phyloP scores from a whole-genome alignment of 2,797 vertebrate genomes.

The Acanthopagrus latus region DNA sequence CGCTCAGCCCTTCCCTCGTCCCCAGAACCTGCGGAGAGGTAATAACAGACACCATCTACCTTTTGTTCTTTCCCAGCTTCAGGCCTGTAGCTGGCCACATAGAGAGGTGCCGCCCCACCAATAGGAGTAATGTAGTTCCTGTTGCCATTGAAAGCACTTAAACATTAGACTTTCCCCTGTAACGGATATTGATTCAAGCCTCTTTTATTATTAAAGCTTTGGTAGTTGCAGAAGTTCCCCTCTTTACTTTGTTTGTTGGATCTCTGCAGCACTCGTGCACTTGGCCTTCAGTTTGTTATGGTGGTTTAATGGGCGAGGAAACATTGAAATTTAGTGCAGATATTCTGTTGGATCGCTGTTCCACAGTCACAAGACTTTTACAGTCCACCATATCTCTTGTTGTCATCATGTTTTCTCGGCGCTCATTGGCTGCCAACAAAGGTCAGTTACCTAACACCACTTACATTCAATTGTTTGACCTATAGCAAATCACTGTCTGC shows the following conservation, averaged over 20 bases:
- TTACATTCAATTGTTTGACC: slow-evolving; percentile 31
- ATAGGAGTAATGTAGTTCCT: slow-evolving; percentile 17
- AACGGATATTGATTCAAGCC: slow-evolving; percentile 21
- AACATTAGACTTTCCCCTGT: slow-evolving; percentile 29
- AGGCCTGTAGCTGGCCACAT: not conserved
- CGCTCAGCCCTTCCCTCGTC: slow-evolving; percentile 8
- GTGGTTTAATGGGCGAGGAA: not conserved
- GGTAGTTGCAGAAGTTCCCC: not conserved
- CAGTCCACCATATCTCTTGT: not conserved
- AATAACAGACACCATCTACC: slow-evolving; percentile 29
- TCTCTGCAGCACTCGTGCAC: not conserved
- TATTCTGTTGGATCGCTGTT: not conserved
- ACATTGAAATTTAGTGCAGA: not conserved
- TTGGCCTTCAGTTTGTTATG: too few relatives aligned
- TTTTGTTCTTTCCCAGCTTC: slow-evolving; percentile 28
- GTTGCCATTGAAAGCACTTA: slow-evolving; percentile 31
- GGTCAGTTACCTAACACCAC: slow-evolving; percentile 1
- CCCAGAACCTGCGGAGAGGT: slow-evolving; percentile 5
- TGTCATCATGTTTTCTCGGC: not conserved
- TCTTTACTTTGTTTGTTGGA: not conserved
- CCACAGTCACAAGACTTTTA: not conserved
- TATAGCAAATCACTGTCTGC: not conserved
- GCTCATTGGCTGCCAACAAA: not conserved
- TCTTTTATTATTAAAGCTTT: slow-evolving; percentile 12
- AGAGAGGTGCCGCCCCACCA: slow-evolving; percentile 1